phyloP scores from a whole-genome alignment of 2,888 invertebrate genomes.

The Mythimna pallens region DNA sequence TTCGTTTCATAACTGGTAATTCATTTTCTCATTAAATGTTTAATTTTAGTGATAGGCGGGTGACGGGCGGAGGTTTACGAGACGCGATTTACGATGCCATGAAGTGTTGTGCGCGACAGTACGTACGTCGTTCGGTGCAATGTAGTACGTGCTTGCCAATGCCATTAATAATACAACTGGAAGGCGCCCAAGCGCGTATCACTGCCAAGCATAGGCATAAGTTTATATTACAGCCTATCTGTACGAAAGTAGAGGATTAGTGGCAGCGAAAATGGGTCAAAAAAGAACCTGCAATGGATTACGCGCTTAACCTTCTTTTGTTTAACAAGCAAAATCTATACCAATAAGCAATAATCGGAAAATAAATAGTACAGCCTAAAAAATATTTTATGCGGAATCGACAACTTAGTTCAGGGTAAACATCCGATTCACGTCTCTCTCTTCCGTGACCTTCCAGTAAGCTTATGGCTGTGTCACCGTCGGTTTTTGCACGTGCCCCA shows the following conservation, averaged over 20 bases:
- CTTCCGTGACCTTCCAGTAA: constrained; percentile 48
- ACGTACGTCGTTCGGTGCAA: constrained; percentile 48
- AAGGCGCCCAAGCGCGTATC: constrained; percentile 69
- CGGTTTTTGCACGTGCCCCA: constrained; percentile 63
- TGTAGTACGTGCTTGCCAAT: constrained; percentile 71
- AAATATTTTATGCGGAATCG: constrained; percentile 23
- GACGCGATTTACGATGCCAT: constrained; percentile 76
- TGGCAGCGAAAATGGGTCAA: constrained; percentile 5
- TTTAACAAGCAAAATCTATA: no score
- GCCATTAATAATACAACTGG: constrained; percentile 72
- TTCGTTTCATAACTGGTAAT: constrained; percentile 76
- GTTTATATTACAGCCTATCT: constrained; percentile 61
- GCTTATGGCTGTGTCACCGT: constrained; percentile 30
- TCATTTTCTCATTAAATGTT: constrained; percentile 84
- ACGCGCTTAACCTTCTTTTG: no score
- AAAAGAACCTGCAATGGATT: background rate
- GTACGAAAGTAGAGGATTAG: constrained; percentile 4
- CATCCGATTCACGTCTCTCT: constrained; percentile 17
- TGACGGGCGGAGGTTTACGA: constrained; percentile 72
- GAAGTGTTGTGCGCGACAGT: constrained; percentile 77
- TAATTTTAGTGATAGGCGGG: constrained; percentile 81
- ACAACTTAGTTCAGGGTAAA: constrained; percentile 29
- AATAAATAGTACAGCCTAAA: background rate
- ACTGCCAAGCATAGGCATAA: constrained; percentile 68
- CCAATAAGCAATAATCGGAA: no score